Conservation (phyloP, 64 coral and sea anemone species). For the Anthopleura sola region DNA sequence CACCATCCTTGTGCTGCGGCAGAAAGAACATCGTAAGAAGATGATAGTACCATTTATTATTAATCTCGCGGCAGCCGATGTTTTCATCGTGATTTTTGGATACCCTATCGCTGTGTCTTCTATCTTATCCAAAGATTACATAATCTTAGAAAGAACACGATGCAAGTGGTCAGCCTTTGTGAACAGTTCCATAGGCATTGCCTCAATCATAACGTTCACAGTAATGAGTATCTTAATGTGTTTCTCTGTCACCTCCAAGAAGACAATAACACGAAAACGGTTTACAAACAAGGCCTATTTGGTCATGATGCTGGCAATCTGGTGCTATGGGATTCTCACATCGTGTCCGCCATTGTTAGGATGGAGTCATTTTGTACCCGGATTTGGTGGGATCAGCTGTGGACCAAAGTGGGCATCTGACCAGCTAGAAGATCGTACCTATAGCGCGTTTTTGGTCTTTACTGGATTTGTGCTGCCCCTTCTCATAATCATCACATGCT, state of each 20-base stretch:
- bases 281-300: not conserved
- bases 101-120: not conserved
- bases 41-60: conserved; percentile 34
- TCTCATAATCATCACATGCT: not conserved
- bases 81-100: conserved; percentile 4
- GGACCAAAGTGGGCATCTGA: conserved; percentile 13
- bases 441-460: not conserved
- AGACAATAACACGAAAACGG: not conserved
- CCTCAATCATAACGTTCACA: conserved; percentile 44
- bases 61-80: conserved; percentile 1
- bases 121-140: not conserved
- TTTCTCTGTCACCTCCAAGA: not conserved
- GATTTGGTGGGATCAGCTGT: conserved; percentile 20
- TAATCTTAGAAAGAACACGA: not conserved
- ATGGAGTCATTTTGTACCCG: conserved; percentile 31
- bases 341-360: conserved; percentile 25
- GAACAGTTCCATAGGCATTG: conserved; percentile 28
- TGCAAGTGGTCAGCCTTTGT: conserved; percentile 53
- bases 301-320: not conserved
- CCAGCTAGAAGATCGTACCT: not conserved
- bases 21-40: conserved; percentile 47
- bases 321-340: conserved; percentile 22
- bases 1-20: conserved; percentile 30
- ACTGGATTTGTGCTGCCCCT: conserved; percentile 31
- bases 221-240: conserved; percentile 32